Conservation (phyloP, 1,140 invertebrate genomes). For the Cydia splendana region DNA sequence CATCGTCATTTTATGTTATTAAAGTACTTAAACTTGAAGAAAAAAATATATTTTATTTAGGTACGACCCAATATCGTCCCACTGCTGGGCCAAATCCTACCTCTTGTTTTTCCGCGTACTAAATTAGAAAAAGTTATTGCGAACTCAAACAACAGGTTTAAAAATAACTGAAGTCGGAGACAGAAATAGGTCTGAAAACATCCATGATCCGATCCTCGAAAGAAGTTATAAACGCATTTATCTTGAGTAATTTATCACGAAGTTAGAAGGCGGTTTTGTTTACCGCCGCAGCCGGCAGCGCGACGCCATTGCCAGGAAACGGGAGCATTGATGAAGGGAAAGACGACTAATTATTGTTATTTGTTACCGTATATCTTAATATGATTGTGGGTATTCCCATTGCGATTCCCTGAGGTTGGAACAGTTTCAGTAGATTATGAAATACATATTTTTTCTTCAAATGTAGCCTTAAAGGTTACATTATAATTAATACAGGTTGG, state of each 20-base stretch:
- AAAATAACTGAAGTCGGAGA: not conserved
- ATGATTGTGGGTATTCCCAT: not conserved
- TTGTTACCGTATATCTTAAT: conserved; percentile 23
- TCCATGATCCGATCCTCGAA: conserved; percentile 15
- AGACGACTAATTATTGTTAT: conserved; percentile 31
- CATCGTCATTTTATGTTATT: too few relatives aligned
- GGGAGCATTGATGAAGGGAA: conserved; percentile 17
- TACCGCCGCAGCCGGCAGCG: conserved; percentile 15
- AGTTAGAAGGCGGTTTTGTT: conserved; percentile 31
- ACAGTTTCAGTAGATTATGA: not conserved
- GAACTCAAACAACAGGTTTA: conserved; percentile 2
- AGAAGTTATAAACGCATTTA: conserved; percentile 31
- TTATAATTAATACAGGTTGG: too few relatives aligned
- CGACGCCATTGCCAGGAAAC: not conserved
- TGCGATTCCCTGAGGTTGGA: not conserved
- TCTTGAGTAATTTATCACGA: conserved; percentile 30
- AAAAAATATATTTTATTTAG: too few relatives aligned
- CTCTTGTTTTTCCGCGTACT: not conserved
- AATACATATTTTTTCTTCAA: too few relatives aligned
- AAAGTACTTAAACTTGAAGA: too few relatives aligned
- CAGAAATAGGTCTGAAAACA: not conserved
- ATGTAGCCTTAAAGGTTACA: too few relatives aligned
- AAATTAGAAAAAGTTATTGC: not conserved
- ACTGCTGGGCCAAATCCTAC: too few relatives aligned
- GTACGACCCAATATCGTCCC: too few relatives aligned